phyloP scores from a whole-genome alignment of 2,888 invertebrate species.

The Drosophila helvetica region DNA sequence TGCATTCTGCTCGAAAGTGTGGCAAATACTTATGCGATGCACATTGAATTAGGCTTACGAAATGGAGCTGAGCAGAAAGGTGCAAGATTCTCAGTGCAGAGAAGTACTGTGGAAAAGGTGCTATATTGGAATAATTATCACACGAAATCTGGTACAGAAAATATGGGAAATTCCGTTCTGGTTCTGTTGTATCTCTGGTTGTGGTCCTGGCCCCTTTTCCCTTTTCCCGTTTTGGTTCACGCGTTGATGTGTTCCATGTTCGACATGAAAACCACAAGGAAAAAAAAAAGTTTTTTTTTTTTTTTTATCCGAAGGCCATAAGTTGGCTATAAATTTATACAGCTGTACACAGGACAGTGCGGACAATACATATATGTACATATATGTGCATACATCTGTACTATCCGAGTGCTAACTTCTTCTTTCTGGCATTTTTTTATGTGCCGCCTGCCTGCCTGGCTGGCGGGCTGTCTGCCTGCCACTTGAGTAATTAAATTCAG shows the following conservation, averaged over 20 bases:
- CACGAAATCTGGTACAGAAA: constrained; percentile 2
- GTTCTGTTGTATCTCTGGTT: background rate
- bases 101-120: background rate
- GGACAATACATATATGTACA: constrained; percentile 11
- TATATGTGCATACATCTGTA: constrained; percentile 14
- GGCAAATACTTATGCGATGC: constrained; percentile 1
- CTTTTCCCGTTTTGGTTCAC: background rate
- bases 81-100: background rate
- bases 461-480: constrained; percentile 44
- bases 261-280: constrained; percentile 43
- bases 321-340: constrained; percentile 55
- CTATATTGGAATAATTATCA: background rate
- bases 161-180: constrained; percentile 9
- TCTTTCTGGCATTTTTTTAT: constrained; percentile 6
- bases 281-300: constrained; percentile 7
- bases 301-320: constrained; percentile 39
- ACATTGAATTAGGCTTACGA: constrained; percentile 3
- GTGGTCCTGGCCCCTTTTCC: no score
- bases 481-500: constrained; percentile 80
- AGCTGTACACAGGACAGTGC: background rate
- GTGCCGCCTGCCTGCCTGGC: background rate
- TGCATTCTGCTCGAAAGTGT: constrained; percentile 2
- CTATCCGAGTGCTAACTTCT: constrained; percentile 25
- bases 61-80: background rate
- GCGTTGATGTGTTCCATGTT: constrained; percentile 26